Conservation (phyloP, 2,797 vertebrate species). For the Neopelma chrysocephalum region DNA sequence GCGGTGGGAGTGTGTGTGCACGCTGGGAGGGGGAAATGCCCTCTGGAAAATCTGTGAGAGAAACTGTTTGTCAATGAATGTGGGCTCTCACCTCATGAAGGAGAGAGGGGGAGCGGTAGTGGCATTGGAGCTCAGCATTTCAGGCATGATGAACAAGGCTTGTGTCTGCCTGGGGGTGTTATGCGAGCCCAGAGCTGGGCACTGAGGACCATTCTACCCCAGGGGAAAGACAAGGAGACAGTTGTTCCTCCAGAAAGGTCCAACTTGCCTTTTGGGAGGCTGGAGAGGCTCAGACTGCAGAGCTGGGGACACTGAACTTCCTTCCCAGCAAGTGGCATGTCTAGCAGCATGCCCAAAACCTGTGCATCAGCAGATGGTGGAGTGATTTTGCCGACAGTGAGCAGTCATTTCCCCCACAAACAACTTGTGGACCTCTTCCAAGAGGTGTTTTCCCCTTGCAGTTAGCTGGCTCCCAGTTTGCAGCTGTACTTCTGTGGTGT, state of each 20-base stretch:
- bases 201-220: fast-evolving
- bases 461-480: neutral
- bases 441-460: neutral
- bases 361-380: neutral
- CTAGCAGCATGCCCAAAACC: neutral
- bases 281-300: neutral
- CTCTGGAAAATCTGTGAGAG: slow-evolving; percentile 30
- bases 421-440: neutral
- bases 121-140: neutral
- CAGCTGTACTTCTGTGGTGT: neutral
- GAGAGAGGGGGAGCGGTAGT: neutral
- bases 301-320: neutral
- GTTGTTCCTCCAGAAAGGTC: neutral
- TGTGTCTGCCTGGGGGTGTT: slow-evolving; percentile 6
- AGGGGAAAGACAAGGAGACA: neutral
- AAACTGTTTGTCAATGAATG: slow-evolving; percentile 44
- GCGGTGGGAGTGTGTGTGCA: neutral
- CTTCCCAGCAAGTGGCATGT: neutral
- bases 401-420: neutral
- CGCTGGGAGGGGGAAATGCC: neutral
- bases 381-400: neutral
- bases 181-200: neutral
- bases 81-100: slow-evolving; percentile 17
- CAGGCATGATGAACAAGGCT: neutral
- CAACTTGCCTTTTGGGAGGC: neutral